These are phyloP conservation scores for Triplophysa tibetana DNA, from an alignment of 2,113 vertebrate species.

Conservation along the genomic window DNA sequence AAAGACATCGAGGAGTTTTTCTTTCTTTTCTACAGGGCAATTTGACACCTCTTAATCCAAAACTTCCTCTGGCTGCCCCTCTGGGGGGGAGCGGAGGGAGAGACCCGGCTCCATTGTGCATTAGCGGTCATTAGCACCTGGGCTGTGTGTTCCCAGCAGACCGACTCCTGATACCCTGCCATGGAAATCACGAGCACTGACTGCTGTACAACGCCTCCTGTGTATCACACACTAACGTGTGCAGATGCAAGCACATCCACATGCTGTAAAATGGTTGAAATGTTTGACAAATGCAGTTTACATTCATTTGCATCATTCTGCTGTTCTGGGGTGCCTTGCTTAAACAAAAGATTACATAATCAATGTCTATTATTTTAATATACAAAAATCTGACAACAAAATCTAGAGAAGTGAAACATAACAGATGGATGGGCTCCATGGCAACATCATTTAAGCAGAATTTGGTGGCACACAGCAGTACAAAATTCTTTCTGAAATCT, in stretches of 20 bases:
- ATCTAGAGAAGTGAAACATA: not conserved
- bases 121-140: conserved; percentile 60
- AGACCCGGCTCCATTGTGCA: conserved; percentile 51
- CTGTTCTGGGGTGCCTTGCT: not conserved
- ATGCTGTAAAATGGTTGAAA: not conserved
- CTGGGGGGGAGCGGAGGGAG: conserved; percentile 7
- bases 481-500: conserved; percentile 40
- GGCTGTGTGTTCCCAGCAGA: conserved; percentile 48
- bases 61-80: conserved; percentile 44
- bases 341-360: not conserved
- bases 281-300: no score
- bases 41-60: conserved; percentile 53
- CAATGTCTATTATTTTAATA: not conserved
- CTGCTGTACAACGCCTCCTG: not conserved
- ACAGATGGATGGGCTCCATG: conserved; percentile 31
- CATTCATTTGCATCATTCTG: not conserved
- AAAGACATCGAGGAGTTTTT: conserved; percentile 38
- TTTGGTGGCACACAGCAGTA: conserved; percentile 32
- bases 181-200: conserved; percentile 39
- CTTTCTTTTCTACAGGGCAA: conserved; percentile 38
- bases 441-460: conserved; percentile 41
- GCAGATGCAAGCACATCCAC: not conserved
- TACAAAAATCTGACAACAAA: not conserved
- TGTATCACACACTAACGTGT: not conserved
- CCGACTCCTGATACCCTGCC: conserved; percentile 19